Percentiles rank a stretch among this genome's conserved stretches.
Conservation (phyloP, 2,888 invertebrate genomes). For the Neuroscelio doddi region DNA sequence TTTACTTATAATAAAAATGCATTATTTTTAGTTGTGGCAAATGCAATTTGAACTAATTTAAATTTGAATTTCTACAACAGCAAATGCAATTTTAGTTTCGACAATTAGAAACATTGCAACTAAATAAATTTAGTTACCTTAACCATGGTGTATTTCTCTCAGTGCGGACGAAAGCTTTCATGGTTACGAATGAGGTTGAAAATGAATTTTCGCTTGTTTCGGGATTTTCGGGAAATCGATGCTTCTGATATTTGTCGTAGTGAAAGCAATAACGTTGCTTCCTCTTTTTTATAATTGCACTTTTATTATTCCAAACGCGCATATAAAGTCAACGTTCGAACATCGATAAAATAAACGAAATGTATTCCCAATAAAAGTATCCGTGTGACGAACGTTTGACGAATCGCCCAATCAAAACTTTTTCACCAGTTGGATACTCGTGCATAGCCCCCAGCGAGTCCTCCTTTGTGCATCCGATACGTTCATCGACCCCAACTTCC, state of each 20-base stretch:
- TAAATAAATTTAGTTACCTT: too few species aligned
- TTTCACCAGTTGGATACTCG: conserved; percentile 50
- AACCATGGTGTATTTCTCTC: too few species aligned
- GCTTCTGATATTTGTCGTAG: conserved; percentile 16
- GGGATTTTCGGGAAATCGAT: conserved; percentile 28
- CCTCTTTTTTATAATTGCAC: conserved; percentile 41
- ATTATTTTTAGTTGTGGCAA: too few species aligned
- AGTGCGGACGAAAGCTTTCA: too few species aligned
- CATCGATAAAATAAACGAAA: conserved; percentile 43
- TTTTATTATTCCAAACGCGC: conserved; percentile 40
- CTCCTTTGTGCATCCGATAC: conserved; percentile 53
- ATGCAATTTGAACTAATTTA: too few species aligned
- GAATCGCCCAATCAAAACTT: conserved; percentile 63
- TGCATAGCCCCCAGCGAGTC: conserved; percentile 46
- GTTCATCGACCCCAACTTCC: conserved; percentile 17
- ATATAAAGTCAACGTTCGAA: conserved; percentile 39
- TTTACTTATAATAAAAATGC: too few species aligned
- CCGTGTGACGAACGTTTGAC: conserved; percentile 56
- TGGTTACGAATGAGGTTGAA: conserved; percentile 32
- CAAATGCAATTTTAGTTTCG: too few species aligned
- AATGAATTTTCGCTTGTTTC: conserved; percentile 40
- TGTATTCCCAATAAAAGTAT: conserved; percentile 39
- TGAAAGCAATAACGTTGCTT: conserved; percentile 34
- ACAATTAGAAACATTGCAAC: too few species aligned
- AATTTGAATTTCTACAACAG: too few species aligned